These are phyloP conservation scores for Falco biarmicus DNA, from an alignment of 2,797 vertebrate genomes.

Conservation along the genomic window DNA sequence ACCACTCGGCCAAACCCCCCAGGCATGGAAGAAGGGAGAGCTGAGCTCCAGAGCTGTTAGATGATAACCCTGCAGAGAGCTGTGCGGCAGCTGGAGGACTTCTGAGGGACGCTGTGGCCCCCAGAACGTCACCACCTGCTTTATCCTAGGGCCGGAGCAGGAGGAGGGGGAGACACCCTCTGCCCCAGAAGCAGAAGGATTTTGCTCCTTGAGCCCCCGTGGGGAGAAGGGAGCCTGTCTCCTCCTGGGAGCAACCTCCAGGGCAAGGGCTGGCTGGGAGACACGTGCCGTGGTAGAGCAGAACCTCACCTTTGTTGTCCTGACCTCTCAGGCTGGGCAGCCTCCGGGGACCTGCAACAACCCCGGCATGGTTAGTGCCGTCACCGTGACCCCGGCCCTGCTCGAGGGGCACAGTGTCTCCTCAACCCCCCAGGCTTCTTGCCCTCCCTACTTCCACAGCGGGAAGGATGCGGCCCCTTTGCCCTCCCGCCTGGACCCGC, in stretches of 20 bases:
- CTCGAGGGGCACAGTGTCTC: neutral
- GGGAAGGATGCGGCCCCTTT: neutral
- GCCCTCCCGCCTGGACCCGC: neutral
- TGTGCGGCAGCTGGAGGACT: neutral
- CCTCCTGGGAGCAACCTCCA: neutral
- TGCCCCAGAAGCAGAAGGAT: neutral
- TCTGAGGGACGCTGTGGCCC: neutral
- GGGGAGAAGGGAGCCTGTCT: neutral
- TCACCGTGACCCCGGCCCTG: neutral
- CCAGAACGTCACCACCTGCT: neutral
- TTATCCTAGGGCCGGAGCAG: neutral
- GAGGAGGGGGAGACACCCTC: neutral
- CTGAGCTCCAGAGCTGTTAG: neutral
- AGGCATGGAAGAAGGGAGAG: neutral
- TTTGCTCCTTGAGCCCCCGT: neutral
- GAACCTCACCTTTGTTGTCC: conserved; percentile 52
- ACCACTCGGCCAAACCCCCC: fast-evolving
- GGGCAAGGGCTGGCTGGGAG: fast-evolving
- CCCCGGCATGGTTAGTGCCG: neutral
- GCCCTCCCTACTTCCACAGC: neutral
- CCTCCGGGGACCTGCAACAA: conserved; percentile 32
- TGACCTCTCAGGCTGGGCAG: neutral
- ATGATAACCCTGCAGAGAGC: neutral
- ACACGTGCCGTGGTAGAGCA: fast-evolving
- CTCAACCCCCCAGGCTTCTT: fast-evolving